phyloP scores from a whole-genome alignment of 2,888 invertebrate genomes.

The Polylopha cassiicola region DNA sequence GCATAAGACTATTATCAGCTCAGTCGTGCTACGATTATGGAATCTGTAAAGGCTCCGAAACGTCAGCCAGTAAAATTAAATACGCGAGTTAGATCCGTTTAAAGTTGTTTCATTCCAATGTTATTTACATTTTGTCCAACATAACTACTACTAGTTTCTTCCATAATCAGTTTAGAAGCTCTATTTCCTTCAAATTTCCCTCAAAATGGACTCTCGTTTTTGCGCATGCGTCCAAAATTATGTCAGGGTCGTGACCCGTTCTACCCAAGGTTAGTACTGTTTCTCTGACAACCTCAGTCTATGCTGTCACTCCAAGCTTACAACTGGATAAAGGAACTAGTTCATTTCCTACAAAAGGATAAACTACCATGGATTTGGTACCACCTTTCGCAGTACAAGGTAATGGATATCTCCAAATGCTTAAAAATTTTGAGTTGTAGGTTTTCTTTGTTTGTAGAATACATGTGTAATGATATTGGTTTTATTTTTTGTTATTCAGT shows the following conservation, averaged over 20 bases:
- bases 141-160: not conserved
- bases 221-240: constrained; percentile 58
- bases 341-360: constrained; percentile 14
- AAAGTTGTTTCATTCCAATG: too few species aligned
- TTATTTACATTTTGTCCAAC: too few species aligned
- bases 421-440: too few species aligned
- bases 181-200: constrained; percentile 17
- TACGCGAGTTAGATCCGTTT: too few species aligned
- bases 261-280: constrained; percentile 64
- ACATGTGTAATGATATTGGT: too few species aligned
- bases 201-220: constrained; percentile 13
- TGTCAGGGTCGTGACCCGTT: constrained; percentile 64
- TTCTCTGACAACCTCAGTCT: constrained; percentile 40
- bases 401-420: too few species aligned
- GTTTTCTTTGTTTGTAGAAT: too few species aligned
- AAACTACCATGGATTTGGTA: constrained; percentile 57
- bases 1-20: too few species aligned
- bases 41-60: too few species aligned
- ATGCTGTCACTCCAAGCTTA: constrained; percentile 35
- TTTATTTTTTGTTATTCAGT: too few species aligned
- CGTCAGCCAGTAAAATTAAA: too few species aligned
- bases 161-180: constrained; percentile 1
- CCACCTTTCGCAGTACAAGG: constrained; percentile 47
- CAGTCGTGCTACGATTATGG: too few species aligned
- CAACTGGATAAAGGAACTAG: constrained; percentile 21